Percentiles rank a stretch among this genome's conserved stretches.
Conservation (phyloP, 1,140 invertebrate species). For the Zaprionus lachaisei region DNA sequence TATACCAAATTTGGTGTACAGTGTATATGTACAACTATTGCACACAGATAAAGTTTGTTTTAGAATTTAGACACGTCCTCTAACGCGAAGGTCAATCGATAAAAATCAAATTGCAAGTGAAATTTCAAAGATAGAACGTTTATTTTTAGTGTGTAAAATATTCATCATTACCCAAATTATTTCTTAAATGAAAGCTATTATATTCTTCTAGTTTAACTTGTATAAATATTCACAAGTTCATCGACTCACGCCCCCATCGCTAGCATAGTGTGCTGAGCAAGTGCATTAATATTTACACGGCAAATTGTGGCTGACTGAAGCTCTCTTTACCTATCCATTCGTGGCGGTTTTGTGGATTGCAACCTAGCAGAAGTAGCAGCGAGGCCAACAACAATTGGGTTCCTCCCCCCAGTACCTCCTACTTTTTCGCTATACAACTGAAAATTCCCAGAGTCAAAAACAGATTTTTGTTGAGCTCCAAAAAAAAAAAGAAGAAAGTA, state of each 20-base stretch:
- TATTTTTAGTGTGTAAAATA: no score
- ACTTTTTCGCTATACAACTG: conserved; percentile 17
- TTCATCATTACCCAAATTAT: no score
- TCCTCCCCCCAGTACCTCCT: background rate
- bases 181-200: no score
- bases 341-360: conserved; percentile 69
- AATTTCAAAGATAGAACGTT: no score
- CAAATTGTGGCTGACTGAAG: conserved; percentile 70
- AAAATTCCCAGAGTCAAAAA: conserved; percentile 67
- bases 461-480: conserved; percentile 55
- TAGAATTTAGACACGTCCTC: no score
- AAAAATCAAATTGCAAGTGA: no score
- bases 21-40: no score
- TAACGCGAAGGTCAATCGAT: no score
- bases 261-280: conserved; percentile 19
- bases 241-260: conserved; percentile 34
- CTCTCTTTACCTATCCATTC: conserved; percentile 39
- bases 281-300: conserved; percentile 79
- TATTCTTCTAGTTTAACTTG: no score
- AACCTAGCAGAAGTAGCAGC: conserved; percentile 44
- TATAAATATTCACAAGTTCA: background rate
- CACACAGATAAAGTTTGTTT: no score
- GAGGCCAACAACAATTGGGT: conserved; percentile 32
- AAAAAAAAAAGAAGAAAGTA: conserved; percentile 11
- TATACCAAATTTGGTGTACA: no score